A percentile compares a stretch with the other conserved stretches of the same genome.
Conservation (phyloP, 2,113 vertebrate genomes). For the Tursiops truncatus region DNA sequence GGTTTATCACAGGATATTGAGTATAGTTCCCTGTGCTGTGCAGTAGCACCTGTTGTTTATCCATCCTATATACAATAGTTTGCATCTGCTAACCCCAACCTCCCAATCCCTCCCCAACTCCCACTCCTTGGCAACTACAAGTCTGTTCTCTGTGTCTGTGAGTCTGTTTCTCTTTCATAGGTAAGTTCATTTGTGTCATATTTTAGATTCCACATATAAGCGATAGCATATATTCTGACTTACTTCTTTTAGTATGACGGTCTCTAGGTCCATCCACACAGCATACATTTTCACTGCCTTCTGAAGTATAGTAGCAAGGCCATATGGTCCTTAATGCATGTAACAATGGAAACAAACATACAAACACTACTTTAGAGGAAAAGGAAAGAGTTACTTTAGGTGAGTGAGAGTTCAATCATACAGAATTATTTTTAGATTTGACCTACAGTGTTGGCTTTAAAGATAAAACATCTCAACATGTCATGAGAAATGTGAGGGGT, state of each 20-base stretch:
- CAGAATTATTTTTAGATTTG: constrained; percentile 55
- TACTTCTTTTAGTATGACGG: neutral
- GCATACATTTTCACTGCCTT: neutral
- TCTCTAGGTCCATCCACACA: neutral
- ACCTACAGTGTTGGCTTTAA: neutral
- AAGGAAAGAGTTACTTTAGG: neutral
- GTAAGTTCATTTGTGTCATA: neutral
- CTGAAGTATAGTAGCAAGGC: neutral
- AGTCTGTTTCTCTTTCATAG: neutral
- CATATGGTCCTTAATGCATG: neutral
- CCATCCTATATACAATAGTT: neutral
- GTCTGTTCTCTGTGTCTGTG: neutral
- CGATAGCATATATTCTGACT: neutral
- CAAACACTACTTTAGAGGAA: neutral
- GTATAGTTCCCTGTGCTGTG: neutral
- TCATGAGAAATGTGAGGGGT: neutral
- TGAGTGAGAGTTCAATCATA: neutral
- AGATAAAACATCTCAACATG: constrained; percentile 8
- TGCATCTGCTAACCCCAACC: neutral
- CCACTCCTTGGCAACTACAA: neutral
- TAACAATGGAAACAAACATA: neutral
- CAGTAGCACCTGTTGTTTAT: neutral
- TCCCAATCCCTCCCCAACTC: neutral
- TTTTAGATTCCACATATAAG: neutral
- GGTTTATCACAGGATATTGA: neutral